Percentiles rank a stretch among this genome's conserved stretches.
Evolutionary conservation across 2,113 vertebrate genomes (phyloP).

Genomic region (Larimichthys crocea): DNA sequence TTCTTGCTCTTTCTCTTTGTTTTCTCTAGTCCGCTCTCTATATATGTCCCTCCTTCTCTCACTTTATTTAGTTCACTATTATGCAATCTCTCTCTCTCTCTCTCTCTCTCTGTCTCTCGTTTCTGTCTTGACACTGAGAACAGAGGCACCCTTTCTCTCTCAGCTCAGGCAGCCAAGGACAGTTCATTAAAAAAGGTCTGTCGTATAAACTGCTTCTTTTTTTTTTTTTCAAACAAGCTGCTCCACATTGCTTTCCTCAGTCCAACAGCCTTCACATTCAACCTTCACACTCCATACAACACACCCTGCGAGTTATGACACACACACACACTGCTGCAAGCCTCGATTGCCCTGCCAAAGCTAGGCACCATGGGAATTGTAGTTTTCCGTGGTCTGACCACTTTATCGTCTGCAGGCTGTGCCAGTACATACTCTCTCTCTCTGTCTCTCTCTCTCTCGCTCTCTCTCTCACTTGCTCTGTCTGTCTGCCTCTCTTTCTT

Average conservation of each 20-base stretch:
- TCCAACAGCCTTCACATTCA: constrained; percentile 53
- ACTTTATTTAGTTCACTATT: constrained; percentile 38
- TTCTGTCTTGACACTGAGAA: constrained; percentile 40
- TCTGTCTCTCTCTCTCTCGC: neutral
- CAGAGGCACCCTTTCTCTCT: constrained; percentile 49
- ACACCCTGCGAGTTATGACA: constrained; percentile 37
- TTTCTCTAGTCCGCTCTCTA: neutral
- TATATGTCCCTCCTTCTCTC: constrained; percentile 16
- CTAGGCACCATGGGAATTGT: constrained; percentile 77
- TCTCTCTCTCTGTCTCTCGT: neutral
- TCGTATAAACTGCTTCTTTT: constrained; percentile 41
- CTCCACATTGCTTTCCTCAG: constrained; percentile 36
- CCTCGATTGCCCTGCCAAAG: constrained; percentile 59
- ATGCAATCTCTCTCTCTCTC: constrained; percentile 24
- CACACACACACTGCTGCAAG: constrained; percentile 36
- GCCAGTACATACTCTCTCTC: constrained; percentile 53
- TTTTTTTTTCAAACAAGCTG: constrained; percentile 36
- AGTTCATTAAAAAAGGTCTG: constrained; percentile 65
- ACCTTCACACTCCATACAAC: constrained; percentile 46
- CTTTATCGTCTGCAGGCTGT: constrained; percentile 52
- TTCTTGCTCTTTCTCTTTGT: constrained; percentile 1
- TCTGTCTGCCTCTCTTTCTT: too few relatives aligned
- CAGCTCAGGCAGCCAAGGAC: constrained; percentile 69
- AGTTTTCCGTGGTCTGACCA: constrained; percentile 73
- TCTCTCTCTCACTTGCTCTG: neutral